A percentile compares a stretch with the other conserved stretches of the same genome.
Conservation (phyloP, 1,140 invertebrate genomes). For the Drosophila repleta region DNA sequence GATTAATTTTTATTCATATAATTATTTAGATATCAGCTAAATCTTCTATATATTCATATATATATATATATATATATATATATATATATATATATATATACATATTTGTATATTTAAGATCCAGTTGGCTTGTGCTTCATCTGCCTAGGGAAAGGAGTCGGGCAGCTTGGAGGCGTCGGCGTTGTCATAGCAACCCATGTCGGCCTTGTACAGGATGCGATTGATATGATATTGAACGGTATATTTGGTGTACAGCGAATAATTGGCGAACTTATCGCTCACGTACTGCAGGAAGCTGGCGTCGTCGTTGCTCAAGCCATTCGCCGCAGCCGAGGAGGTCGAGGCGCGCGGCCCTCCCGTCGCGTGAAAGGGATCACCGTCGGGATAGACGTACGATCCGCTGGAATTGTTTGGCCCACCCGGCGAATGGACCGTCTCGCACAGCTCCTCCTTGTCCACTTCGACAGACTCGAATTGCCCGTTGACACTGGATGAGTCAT, state of each 20-base stretch:
- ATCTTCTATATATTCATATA: too few relatives aligned
- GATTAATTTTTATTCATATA: too few relatives aligned
- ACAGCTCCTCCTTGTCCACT: slow-evolving; percentile 46
- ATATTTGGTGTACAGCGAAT: slow-evolving; percentile 34
- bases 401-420: slow-evolving; percentile 6
- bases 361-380: slow-evolving; percentile 13
- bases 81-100: neutral
- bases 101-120: neutral
- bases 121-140: neutral
- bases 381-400: neutral
- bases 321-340: neutral
- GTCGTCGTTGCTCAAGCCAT: slow-evolving; percentile 20
- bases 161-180: slow-evolving; percentile 30
- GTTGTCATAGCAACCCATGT: slow-evolving; percentile 53
- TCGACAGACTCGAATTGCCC: slow-evolving; percentile 32
- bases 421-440: slow-evolving; percentile 2
- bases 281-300: slow-evolving; percentile 46
- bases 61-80: too few relatives aligned
- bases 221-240: slow-evolving; percentile 59
- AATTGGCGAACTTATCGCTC: slow-evolving; percentile 47
- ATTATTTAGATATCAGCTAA: neutral
- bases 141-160: slow-evolving; percentile 11
- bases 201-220: slow-evolving; percentile 55
- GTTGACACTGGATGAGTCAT: slow-evolving; percentile 8
- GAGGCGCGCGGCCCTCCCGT: neutral